Conservation (phyloP, 1,140 invertebrate species). For the Acromyrmex echinatior region DNA sequence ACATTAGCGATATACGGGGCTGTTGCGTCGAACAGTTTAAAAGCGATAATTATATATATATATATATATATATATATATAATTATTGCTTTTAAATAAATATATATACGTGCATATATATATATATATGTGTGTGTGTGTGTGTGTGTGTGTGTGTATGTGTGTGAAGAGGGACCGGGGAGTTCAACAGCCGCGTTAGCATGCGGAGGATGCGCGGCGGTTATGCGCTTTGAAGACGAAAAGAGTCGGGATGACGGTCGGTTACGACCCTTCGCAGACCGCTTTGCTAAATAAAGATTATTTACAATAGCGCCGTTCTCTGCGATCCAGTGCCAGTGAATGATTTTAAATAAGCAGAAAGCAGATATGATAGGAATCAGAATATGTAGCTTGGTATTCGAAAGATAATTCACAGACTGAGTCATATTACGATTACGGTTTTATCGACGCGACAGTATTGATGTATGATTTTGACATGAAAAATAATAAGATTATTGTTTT, state of each 20-base stretch:
- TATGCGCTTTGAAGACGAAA: constrained; percentile 47
- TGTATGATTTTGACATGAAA: neutral
- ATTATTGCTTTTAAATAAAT: no score
- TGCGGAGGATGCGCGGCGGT: constrained; percentile 43
- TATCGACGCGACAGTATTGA: constrained; percentile 11
- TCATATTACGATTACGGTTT: constrained; percentile 19
- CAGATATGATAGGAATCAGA: neutral
- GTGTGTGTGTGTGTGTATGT: no score
- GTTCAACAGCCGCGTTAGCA: constrained; percentile 63
- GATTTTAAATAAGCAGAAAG: constrained; percentile 8
- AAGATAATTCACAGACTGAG: constrained; percentile 10
- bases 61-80: no score
- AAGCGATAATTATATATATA: no score
- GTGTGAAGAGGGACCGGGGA: neutral
- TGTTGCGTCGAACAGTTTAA: no score
- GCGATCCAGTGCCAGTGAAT: neutral
- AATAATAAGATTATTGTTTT: neutral
- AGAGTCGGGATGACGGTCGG: constrained; percentile 5
- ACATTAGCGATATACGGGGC: no score
- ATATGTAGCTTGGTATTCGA: neutral
- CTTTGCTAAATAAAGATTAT: constrained; percentile 24
- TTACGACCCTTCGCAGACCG: constrained; percentile 8
- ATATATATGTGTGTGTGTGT: no score
- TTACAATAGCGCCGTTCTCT: neutral
- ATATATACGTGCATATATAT: no score